Evolutionary conservation across 2,113 vertebrate species (phyloP), one percentile per base, ranked within the genome.

Genomic region (Boleophthalmus pectinirostris): DNA sequence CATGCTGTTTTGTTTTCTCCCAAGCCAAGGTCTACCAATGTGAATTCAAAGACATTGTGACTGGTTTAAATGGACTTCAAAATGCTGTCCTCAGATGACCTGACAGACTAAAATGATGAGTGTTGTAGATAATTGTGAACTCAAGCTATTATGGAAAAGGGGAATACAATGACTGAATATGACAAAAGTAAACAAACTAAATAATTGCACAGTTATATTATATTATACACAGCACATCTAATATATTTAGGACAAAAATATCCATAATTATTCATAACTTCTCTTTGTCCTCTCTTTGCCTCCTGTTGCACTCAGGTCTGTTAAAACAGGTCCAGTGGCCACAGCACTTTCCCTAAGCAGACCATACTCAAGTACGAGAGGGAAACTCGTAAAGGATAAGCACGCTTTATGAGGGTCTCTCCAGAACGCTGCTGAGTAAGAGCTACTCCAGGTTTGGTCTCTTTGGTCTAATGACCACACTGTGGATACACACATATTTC

Each of bases 331-430:
- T 77, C 73, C 82, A 68, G 63, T 57, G 54, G 72, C 70, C 65
- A 68, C 56, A 68, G 74, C 57, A 54, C 60, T 87, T 68, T 77
- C 70, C 69, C 47, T 66, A 75, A 74, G 58, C 64, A 66, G 73
- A 60, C 72, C 79, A 84, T 75, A 86, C 75, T 74, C 77, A 83
- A 77, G 83, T 86, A 78, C 49, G 80, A 87, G 88, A 89, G 81
- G 69, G 79, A 79, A 90, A 83, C 87, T 86, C 75, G 25, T 91
- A 89, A 91, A 92, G 85, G 78, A 89, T 89, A 90, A 90, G 88
- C 79, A 83, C 43, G 38, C 82, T 90, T 91, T 89, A 91, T 73
- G 70, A 88, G 88, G 69, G 77, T 81, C 81, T 81, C 85, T 86
- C 77, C 77, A 82, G 81, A 66, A 69, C 72, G 84, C 81, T 85